Base-by-base conservation (phyloP, 2,113 vertebrate species). In the Fukomys damarensis region DNA sequence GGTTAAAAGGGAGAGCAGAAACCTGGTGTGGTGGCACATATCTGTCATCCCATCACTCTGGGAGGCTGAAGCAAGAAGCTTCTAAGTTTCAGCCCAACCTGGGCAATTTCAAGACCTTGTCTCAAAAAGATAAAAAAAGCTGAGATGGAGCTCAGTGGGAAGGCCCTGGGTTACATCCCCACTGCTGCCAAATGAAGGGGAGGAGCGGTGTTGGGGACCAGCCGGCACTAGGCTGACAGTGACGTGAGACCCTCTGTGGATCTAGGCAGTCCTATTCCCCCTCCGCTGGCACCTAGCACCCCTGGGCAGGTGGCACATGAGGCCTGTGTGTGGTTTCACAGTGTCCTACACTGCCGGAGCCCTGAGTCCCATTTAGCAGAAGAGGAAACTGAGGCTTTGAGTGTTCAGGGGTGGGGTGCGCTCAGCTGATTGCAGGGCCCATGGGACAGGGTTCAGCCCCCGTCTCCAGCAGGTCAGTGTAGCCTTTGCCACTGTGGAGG, bases 351-450 rank as follows among this genome's bases (percentile, higher is more conserved):
- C 4, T 22, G 59, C 49, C 52, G 1, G 46, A 59, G 54, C 46
- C 41, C 12, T 13, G 56, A 4, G n/a, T 43, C 46, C 46, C 20
- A 2, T 74, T 54, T 84, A 70, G 19, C 38, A 72, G 65, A 32
- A 26, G 32, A 88, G 63, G 38, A 13, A 52, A 38, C 52, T 0
- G 41, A 80, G 80, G 3, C 72, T 70, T 24, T 2, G 2, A 26
- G 19, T 11, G 4, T 0, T 0, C n/a, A n/a, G 17, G 54, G 54
- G 4, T 58, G 56, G 30, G 20, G 1, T 2, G 19, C 26, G 4
- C 54, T 74, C 79, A 65, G 96, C 54, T 49, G 46, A 10, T 79
- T 38, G 3, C 1, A 5, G 70, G 11, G 2, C 66, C 49, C 16
- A 1, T 11, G 59, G 58, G 87, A 61, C 80, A 11, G 0, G 3